phyloP scores from a whole-genome alignment of 2,113 vertebrate genomes.

The Sardina pilchardus region DNA sequence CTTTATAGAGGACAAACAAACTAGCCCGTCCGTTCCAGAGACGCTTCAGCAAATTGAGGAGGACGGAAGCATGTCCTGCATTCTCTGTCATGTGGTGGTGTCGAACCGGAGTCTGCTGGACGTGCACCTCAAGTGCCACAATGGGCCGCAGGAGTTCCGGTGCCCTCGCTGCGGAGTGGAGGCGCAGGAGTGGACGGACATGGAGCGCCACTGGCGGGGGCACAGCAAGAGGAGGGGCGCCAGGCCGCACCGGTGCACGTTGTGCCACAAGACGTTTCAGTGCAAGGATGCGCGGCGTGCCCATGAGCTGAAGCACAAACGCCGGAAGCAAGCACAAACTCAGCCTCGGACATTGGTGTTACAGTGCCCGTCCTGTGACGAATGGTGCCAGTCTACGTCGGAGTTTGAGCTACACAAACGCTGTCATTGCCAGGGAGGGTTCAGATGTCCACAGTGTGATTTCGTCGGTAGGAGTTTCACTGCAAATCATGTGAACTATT shows the following conservation, averaged over 20 bases:
- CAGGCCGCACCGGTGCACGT: conserved; percentile 41
- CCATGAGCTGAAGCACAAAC: conserved; percentile 39
- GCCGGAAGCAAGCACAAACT: neutral
- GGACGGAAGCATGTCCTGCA: conserved; percentile 29
- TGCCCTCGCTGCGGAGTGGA: conserved; percentile 53
- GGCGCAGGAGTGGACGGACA: conserved; percentile 52
- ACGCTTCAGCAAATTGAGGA: conserved; percentile 30
- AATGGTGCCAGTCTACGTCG: conserved; percentile 43
- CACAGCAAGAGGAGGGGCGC: conserved; percentile 30
- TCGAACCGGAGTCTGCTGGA: conserved; percentile 35
- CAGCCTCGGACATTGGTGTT: conserved; percentile 12
- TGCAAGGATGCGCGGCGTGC: conserved; percentile 42
- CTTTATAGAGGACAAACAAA: conserved; percentile 14
- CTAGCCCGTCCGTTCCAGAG: neutral
- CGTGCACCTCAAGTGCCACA: conserved; percentile 43
- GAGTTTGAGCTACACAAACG: conserved; percentile 43
- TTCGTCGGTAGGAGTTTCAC: conserved; percentile 54
- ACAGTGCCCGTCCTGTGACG: conserved; percentile 36
- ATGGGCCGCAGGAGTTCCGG: conserved; percentile 44
- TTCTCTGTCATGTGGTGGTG: neutral
- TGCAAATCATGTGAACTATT: neutral
- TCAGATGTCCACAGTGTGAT: conserved; percentile 43
- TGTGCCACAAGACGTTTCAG: conserved; percentile 45
- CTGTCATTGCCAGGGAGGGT: conserved; percentile 37
- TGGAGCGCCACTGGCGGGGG: conserved; percentile 61